A percentile compares a stretch with the other conserved stretches of the same genome.
phyloP scores from a whole-genome alignment of 2,888 invertebrate genomes.

The Agrotis segetum region DNA sequence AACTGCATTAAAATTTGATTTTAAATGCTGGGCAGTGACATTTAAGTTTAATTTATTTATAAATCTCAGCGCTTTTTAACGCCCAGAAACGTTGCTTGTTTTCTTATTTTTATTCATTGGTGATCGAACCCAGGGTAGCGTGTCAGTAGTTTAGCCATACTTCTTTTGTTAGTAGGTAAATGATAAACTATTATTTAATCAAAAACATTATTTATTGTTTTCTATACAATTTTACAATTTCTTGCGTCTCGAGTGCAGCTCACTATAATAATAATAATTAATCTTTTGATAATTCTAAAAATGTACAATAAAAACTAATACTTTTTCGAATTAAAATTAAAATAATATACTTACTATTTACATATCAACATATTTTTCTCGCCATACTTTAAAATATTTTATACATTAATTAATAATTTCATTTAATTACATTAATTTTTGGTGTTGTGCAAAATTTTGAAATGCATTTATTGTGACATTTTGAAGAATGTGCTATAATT shows the following conservation, averaged over 20 bases:
- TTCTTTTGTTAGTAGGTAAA: constrained; percentile 69
- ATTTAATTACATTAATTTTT: constrained; percentile 33
- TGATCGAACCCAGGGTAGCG: neutral
- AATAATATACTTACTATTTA: constrained; percentile 76
- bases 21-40: too few relatives aligned
- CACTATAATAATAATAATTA: constrained; percentile 72
- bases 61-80: too few relatives aligned
- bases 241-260: constrained; percentile 81
- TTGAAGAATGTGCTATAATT: constrained; percentile 30
- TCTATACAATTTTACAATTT: constrained; percentile 86
- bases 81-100: too few relatives aligned
- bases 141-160: neutral
- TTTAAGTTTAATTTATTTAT: too few relatives aligned
- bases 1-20: too few relatives aligned
- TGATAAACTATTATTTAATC: constrained; percentile 69
- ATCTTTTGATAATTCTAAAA: constrained; percentile 72
- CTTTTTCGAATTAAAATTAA: constrained; percentile 55
- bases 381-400: constrained; percentile 66
- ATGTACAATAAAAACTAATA: constrained; percentile 73
- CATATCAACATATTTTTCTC: constrained; percentile 72
- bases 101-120: neutral
- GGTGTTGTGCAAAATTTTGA: constrained; percentile 52
- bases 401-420: constrained; percentile 52
- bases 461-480: constrained; percentile 45
- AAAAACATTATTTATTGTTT: constrained; percentile 87